A percentile compares a stretch with the other conserved stretches of the same genome.
Conservation (phyloP, 1,140 invertebrate genomes). For the Cherax destructor region DNA sequence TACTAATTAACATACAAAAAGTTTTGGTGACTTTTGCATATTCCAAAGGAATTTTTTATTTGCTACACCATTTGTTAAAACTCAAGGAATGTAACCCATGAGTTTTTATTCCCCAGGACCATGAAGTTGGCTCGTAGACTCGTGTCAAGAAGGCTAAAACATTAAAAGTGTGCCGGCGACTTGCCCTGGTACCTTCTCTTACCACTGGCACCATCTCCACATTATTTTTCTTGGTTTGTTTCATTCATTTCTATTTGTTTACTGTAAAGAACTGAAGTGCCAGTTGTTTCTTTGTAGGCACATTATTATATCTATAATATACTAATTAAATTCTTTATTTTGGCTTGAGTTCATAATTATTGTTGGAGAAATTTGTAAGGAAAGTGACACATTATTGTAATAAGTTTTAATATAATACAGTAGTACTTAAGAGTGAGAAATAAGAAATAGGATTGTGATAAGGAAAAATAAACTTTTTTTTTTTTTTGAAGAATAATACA, state of each 20-base stretch:
- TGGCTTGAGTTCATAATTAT: not conserved
- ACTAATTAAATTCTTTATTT: not conserved
- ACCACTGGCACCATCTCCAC: not conserved
- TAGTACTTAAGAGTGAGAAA: no score
- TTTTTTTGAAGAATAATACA: no score
- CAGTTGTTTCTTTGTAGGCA: constrained; percentile 5
- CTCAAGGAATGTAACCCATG: constrained; percentile 10
- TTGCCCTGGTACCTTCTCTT: not conserved
- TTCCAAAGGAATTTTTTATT: not conserved
- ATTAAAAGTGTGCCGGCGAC: not conserved
- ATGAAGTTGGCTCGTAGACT: constrained; percentile 12
- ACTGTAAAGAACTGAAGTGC: not conserved
- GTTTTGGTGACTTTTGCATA: not conserved
- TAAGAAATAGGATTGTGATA: no score
- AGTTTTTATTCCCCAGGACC: constrained; percentile 15
- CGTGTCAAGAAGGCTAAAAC: not conserved
- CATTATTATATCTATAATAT: no score
- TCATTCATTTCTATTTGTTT: not conserved
- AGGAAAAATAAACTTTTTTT: no score
- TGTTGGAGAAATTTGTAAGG: not conserved
- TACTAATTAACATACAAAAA: not conserved
- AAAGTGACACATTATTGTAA: not conserved
- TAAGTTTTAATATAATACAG: no score
- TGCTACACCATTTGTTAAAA: not conserved
- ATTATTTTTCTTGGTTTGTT: constrained; percentile 11